Evolutionary conservation across 37 sponge, comb jelly and placozoan genomes (phyloP).

Genomic region (Beroe forskalii): DNA sequence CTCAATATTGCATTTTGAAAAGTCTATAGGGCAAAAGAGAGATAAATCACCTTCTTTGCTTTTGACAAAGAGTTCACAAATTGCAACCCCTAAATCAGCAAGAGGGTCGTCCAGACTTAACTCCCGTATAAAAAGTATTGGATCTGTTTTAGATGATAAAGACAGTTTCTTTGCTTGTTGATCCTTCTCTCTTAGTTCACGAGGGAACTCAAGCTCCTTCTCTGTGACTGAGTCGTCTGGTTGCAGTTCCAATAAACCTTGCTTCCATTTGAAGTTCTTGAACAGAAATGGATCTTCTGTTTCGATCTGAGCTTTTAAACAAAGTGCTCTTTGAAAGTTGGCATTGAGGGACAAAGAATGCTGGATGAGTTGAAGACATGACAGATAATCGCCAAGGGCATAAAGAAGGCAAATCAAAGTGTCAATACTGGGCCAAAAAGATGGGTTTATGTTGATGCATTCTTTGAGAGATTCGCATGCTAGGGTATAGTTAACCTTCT

Average conservation of each 20-base stretch:
- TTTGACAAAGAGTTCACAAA: conserved; percentile 47
- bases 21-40: conserved; percentile 56
- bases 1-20: conserved; percentile 20
- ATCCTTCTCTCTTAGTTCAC: conserved; percentile 31
- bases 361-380: conserved; percentile 32
- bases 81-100: conserved; percentile 49
- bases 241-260: conserved; percentile 19
- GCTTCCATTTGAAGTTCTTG: conserved; percentile 52
- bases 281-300: conserved; percentile 48
- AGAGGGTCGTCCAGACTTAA: background rate
- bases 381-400: conserved; percentile 47
- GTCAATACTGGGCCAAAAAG: conserved; percentile 61
- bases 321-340: conserved; percentile 36
- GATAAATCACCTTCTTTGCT: conserved; percentile 58
- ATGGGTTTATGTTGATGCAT: conserved; percentile 33
- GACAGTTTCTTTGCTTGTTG: conserved; percentile 54
- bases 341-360: conserved; percentile 24
- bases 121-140: background rate
- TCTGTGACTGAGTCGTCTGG: background rate
- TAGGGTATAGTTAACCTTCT: conserved; percentile 41
- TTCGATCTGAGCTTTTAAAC: conserved; percentile 51
- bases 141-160: conserved; percentile 16
- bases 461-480: conserved; percentile 47
- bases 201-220: conserved; percentile 30
- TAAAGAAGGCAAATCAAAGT: conserved; percentile 56